phyloP scores from a whole-genome alignment of 2,797 vertebrate genomes.

The Hapalemur alaotrensis region DNA sequence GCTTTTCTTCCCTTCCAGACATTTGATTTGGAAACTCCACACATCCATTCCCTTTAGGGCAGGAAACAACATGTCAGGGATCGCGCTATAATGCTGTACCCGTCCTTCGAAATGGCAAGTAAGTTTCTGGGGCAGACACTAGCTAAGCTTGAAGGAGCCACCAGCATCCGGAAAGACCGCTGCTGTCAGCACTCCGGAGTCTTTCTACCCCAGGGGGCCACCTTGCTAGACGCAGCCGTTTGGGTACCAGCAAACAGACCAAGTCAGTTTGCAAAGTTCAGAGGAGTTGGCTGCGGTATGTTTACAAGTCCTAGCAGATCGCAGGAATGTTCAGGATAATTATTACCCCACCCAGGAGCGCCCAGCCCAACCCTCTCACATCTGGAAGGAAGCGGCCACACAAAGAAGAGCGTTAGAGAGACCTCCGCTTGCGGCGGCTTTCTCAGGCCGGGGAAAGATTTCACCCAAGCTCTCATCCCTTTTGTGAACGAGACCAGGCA shows the following conservation, averaged over 20 bases:
- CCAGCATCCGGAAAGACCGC: not conserved
- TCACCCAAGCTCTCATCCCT: not conserved
- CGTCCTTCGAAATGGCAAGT: not conserved
- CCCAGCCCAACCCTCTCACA: slow-evolving; percentile 62
- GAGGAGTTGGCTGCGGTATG: slow-evolving; percentile 47
- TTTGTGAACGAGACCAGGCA: not conserved
- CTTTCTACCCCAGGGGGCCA: not conserved
- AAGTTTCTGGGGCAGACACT: not conserved
- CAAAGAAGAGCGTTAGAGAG: slow-evolving; percentile 54
- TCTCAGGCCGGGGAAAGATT: not conserved
- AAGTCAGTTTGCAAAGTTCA: slow-evolving; percentile 51
- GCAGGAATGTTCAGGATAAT: slow-evolving; percentile 64
- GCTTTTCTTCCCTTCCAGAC: not conserved
- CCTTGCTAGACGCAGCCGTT: not conserved
- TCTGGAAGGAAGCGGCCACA: slow-evolving; percentile 72
- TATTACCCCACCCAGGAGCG: slow-evolving; percentile 66
- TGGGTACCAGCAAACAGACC: slow-evolving; percentile 19
- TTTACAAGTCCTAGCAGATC: slow-evolving; percentile 69
- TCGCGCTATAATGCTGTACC: not conserved
- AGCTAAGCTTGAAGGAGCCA: not conserved
- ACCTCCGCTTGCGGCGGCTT: slow-evolving; percentile 16
- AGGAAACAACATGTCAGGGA: not conserved
- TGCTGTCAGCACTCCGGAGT: not conserved
- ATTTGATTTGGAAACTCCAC: not conserved
- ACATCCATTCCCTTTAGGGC: not conserved